A percentile compares a stretch with the other conserved stretches of the same genome.
phyloP scores from a whole-genome alignment of 2,113 vertebrate species.

The Antechinus flavipes region DNA sequence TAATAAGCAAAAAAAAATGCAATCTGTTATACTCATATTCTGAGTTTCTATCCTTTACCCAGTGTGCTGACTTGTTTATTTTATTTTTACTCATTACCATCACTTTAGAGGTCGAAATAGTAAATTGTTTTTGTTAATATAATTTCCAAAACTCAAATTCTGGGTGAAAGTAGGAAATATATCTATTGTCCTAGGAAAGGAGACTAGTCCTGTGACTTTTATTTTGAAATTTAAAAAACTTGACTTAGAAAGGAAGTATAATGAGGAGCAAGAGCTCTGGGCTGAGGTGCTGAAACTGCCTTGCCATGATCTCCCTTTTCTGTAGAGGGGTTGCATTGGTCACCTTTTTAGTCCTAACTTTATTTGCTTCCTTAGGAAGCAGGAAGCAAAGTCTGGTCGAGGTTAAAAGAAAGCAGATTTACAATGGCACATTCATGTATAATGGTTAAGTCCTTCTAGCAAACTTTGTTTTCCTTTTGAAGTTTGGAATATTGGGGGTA shows the following conservation, averaged over 20 bases:
- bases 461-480: not conserved
- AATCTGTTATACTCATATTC: not conserved
- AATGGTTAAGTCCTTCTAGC: not conserved
- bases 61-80: not conserved
- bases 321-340: not conserved
- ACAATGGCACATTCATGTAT: constrained; percentile 19
- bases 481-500: constrained; percentile 1
- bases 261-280: not conserved
- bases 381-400: not conserved
- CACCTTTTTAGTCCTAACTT: not conserved
- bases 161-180: not conserved
- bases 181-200: constrained; percentile 7
- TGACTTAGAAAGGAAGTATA: not conserved
- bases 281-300: not conserved
- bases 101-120: not conserved
- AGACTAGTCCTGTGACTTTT: not conserved
- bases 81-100: not conserved
- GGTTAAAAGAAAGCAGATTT: constrained; percentile 32
- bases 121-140: not conserved
- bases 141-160: not conserved
- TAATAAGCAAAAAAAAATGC: not conserved
- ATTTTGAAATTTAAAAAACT: constrained; percentile 9
- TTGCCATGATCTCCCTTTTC: not conserved
- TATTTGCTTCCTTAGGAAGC: not conserved
- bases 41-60: not conserved